These are phyloP conservation scores for Manis pentadactyla DNA, from an alignment of 2,797 vertebrate species.

Conservation along the genomic window DNA sequence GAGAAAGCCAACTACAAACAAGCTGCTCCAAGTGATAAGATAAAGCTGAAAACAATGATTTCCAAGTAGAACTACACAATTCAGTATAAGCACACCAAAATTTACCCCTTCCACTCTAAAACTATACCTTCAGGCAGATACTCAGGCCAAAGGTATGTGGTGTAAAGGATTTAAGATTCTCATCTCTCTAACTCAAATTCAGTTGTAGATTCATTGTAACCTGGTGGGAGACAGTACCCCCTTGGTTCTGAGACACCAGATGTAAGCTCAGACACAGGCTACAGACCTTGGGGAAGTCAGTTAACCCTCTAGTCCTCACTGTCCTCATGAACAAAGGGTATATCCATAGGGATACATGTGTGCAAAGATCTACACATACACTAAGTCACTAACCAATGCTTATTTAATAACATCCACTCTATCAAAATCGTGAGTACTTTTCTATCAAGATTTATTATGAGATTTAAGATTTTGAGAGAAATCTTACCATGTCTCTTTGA, in stretches of 20 bases:
- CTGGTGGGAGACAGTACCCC: fast-evolving
- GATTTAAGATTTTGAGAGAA: not conserved
- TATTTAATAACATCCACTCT: not conserved
- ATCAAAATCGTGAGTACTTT: not conserved
- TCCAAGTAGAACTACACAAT: not conserved
- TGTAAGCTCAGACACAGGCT: not conserved
- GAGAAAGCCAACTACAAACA: not conserved
- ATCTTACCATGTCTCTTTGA: not conserved
- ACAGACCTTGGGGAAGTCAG: too few species aligned
- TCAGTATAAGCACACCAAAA: not conserved
- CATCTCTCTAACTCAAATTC: too few species aligned
- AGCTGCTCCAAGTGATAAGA: not conserved
- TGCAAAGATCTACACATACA: not conserved
- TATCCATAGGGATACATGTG: fast-evolving
- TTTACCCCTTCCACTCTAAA: not conserved
- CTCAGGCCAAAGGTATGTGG: fast-evolving
- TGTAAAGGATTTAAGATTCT: fast-evolving
- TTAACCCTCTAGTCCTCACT: not conserved
- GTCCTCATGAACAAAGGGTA: not conserved
- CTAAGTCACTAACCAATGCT: too few species aligned
- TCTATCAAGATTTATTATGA: not conserved
- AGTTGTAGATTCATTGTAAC: not conserved
- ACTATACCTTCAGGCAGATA: fast-evolving
- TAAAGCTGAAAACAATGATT: not conserved
- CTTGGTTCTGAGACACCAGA: not conserved